A percentile compares a stretch with the other conserved stretches of the same genome.
Conservation (phyloP, 2,888 invertebrate genomes). For the Myathropa florea region DNA sequence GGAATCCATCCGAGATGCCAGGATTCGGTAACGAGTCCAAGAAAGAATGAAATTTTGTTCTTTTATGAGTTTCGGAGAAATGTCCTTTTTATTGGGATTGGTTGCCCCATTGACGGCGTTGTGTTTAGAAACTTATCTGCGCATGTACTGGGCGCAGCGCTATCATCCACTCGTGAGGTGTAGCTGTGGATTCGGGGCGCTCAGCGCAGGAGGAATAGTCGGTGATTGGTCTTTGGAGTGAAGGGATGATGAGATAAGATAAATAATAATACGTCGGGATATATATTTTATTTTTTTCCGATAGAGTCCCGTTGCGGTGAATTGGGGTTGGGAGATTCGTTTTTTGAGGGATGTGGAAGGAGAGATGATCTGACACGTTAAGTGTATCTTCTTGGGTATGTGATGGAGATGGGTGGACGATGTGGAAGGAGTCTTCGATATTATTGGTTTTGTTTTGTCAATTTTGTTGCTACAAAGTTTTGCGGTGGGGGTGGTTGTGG, state of each 20-base stretch:
- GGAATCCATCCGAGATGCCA: slow-evolving; percentile 8
- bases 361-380: neutral
- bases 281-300: neutral
- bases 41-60: neutral
- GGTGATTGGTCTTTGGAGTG: slow-evolving; percentile 43
- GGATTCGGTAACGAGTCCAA: slow-evolving; percentile 22
- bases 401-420: neutral
- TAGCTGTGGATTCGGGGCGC: slow-evolving; percentile 1
- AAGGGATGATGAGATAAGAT: slow-evolving; percentile 38
- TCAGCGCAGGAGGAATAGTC: slow-evolving; percentile 38
- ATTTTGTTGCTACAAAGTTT: too few relatives aligned
- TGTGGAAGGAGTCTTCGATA: too few relatives aligned
- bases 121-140: slow-evolving; percentile 1
- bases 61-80: slow-evolving; percentile 23
- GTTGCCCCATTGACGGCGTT: slow-evolving; percentile 33
- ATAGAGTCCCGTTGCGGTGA: neutral
- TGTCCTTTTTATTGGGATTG: slow-evolving; percentile 56
- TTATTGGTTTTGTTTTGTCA: too few relatives aligned
- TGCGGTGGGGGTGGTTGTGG: too few relatives aligned
- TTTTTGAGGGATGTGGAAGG: neutral
- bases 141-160: slow-evolving; percentile 27
- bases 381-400: neutral
- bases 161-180: neutral
- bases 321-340: neutral
- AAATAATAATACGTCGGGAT: slow-evolving; percentile 12